Percentiles rank a stretch among this genome's conserved stretches.
Evolutionary conservation across 2,797 vertebrate genomes (phyloP).

Genomic region (Tragelaphus eurycerus): DNA sequence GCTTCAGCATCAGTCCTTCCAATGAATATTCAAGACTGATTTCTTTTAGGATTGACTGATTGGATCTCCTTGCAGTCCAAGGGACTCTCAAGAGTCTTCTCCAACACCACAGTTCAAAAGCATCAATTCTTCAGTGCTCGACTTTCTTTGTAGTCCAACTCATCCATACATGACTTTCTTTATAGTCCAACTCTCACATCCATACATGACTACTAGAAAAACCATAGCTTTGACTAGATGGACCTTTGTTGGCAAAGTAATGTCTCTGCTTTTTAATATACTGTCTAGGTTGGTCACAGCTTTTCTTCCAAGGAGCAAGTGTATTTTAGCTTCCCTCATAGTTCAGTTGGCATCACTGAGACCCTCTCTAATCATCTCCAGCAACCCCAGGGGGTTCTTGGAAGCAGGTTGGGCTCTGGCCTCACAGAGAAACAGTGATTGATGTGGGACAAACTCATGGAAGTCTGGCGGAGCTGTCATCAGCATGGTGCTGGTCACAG

Average conservation of each 20-base stretch:
- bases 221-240: neutral
- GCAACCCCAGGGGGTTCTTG: neutral
- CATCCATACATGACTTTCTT: too few species aligned
- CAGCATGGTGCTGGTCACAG: accelerated
- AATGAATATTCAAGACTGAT: neutral
- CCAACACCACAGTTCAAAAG: neutral
- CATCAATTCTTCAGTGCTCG: neutral
- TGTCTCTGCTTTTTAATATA: neutral
- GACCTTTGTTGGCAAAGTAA: neutral
- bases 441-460: neutral
- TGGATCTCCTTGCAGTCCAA: neutral
- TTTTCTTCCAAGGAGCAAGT: neutral
- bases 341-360: neutral
- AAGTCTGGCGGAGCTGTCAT: too few species aligned
- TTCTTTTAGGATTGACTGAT: neutral
- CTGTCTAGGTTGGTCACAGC: neutral
- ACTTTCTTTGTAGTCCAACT: neutral
- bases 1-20: neutral
- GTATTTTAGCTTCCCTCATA: neutral
- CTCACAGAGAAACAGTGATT: neutral
- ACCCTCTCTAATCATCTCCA: too few species aligned
- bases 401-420: neutral
- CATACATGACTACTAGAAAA: neutral
- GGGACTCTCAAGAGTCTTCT: neutral
- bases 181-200: neutral